These are phyloP conservation scores for Aleiodes sp. DNA, from an alignment of 1,140 invertebrate species.

Conservation along the genomic window DNA sequence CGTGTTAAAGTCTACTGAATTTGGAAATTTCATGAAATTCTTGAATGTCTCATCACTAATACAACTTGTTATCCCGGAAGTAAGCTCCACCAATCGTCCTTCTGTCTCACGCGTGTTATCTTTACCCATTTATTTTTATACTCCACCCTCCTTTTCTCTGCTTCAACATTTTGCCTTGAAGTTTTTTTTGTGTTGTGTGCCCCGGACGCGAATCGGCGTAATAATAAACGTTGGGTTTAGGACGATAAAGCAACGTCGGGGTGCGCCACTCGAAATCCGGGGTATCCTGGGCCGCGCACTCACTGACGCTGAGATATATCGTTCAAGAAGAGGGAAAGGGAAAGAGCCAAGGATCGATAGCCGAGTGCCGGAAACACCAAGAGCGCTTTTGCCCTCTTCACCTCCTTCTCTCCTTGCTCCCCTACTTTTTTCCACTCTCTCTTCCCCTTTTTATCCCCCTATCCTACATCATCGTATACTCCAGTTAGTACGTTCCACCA, in stretches of 20 bases:
- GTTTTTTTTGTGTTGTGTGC: neutral
- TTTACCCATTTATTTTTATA: slow-evolving; percentile 45
- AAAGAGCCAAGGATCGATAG: slow-evolving; percentile 7
- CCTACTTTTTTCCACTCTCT: neutral
- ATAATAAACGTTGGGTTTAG: slow-evolving; percentile 49
- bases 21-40: neutral
- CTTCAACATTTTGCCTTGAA: slow-evolving; percentile 24
- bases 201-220: slow-evolving; percentile 36
- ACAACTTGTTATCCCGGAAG: too few relatives aligned
- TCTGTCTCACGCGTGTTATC: slow-evolving; percentile 36
- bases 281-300: neutral
- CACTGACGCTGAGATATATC: neutral
- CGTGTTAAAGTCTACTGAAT: too few relatives aligned
- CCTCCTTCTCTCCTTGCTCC: neutral
- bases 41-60: neutral
- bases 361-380: slow-evolving; percentile 6
- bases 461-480: slow-evolving; percentile 8
- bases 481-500: slow-evolving; percentile 42
- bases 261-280: slow-evolving; percentile 19
- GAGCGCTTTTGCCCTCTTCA: slow-evolving; percentile 27
- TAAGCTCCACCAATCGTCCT: neutral
- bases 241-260: slow-evolving; percentile 43
- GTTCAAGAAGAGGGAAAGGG: neutral
- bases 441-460: slow-evolving; percentile 31
- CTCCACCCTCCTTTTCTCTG: slow-evolving; percentile 25